phyloP scores from a whole-genome alignment of 2,797 vertebrate species.

The Trachurus trachurus region DNA sequence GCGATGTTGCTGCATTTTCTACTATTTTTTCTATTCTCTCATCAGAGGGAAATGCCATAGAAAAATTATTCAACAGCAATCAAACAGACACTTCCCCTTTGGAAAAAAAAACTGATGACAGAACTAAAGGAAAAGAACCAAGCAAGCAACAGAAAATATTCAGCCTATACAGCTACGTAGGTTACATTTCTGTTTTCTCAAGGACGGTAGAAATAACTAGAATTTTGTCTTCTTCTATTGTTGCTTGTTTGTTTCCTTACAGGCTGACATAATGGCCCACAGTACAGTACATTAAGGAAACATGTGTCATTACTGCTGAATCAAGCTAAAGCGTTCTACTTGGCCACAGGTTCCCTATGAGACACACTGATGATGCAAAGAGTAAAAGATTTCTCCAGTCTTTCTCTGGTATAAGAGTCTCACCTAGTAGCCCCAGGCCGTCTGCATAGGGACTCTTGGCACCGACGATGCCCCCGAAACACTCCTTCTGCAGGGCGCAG shows the following conservation, averaged over 20 bases:
- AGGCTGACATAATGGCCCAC: neutral
- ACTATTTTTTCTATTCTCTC: slow-evolving; percentile 18
- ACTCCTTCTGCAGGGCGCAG: slow-evolving; percentile 98
- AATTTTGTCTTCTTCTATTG: neutral
- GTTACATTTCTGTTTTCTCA: neutral
- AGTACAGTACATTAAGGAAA: neutral
- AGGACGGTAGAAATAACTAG: neutral
- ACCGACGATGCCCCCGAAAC: slow-evolving; percentile 98
- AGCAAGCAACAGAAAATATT: slow-evolving; percentile 12
- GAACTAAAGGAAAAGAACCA: slow-evolving; percentile 13
- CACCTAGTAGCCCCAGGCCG: slow-evolving; percentile 92
- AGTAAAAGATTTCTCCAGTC: neutral
- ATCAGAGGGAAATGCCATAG: slow-evolving; percentile 32
- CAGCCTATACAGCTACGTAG: neutral
- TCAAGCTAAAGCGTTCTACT: neutral
- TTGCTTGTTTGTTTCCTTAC: neutral
- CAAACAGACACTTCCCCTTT: neutral
- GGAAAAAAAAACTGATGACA: neutral
- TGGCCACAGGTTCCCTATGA: neutral
- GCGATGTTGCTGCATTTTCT: slow-evolving; percentile 27
- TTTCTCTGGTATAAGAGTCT: slow-evolving; percentile 42
- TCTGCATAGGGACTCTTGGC: slow-evolving; percentile 97
- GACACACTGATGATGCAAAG: neutral
- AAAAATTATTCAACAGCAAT: slow-evolving; percentile 26
- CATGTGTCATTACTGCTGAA: slow-evolving; percentile 4